Evolutionary conservation across 92 coral and sea anemone genomes (phyloP).

Genomic region (Nematostella vectensis): DNA sequence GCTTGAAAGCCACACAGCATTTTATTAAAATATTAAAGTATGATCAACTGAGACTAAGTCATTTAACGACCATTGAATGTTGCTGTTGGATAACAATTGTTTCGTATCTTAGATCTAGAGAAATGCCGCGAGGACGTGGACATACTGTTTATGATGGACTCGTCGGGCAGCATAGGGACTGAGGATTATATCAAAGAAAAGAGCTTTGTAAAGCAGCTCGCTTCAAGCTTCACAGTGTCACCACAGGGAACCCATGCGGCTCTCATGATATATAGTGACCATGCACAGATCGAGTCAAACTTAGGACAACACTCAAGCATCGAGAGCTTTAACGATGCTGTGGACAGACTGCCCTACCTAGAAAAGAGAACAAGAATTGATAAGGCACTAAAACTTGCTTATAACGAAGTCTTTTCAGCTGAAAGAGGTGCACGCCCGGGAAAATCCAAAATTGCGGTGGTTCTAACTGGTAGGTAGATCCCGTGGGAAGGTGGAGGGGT

Average conservation of each 20-base stretch:
- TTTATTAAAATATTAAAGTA: too few relatives aligned
- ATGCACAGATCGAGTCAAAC: conserved; percentile 32
- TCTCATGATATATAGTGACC: conserved; percentile 38
- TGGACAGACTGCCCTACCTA: conserved; percentile 27
- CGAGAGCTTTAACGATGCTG: conserved; percentile 23
- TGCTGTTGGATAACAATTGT: background rate
- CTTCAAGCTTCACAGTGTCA: conserved; percentile 40
- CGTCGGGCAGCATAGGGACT: conserved; percentile 61
- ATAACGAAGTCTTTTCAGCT: conserved; percentile 22
- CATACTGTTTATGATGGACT: conserved; percentile 66
- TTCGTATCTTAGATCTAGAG: conserved; percentile 8
- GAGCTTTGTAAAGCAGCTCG: conserved; percentile 50
- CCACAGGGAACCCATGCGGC: conserved; percentile 38
- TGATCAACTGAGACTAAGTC: too few relatives aligned
- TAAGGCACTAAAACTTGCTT: conserved; percentile 45
- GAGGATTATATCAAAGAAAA: conserved; percentile 49
- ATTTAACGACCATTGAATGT: conserved; percentile 2
- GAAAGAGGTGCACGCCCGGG: conserved; percentile 19
- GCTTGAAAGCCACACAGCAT: too few relatives aligned
- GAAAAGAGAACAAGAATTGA: conserved; percentile 48
- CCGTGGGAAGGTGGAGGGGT: background rate
- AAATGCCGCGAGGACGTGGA: conserved; percentile 35
- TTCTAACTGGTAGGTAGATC: conserved; percentile 15
- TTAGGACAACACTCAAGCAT: conserved; percentile 28
- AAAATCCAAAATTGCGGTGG: conserved; percentile 14